These are phyloP conservation scores for Anisognathus igniventris DNA, from an alignment of 2,797 vertebrate genomes.

Conservation along the genomic window DNA sequence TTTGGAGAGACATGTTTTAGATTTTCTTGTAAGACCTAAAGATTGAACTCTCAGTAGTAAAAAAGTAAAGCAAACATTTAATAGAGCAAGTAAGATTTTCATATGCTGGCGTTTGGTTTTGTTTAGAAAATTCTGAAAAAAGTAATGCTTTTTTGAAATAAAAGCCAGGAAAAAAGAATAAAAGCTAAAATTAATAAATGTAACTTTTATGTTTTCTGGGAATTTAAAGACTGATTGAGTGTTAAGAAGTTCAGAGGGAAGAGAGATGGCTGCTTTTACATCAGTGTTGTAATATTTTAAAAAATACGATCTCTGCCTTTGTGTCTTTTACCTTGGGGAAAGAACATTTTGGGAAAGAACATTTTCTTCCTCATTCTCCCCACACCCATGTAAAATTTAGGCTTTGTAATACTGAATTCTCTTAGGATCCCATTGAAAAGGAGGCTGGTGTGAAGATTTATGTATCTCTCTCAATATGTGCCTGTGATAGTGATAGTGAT, in stretches of 20 bases:
- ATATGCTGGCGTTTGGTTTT: slow-evolving; percentile 9
- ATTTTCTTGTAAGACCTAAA: neutral
- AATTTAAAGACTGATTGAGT: neutral
- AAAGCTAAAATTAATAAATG: slow-evolving; percentile 14
- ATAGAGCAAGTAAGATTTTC: neutral
- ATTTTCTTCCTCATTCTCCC: neutral
- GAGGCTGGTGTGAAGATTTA: neutral
- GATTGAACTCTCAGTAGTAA: slow-evolving; percentile 16
- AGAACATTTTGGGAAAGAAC: neutral
- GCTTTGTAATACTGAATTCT: neutral
- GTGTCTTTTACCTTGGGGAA: neutral
- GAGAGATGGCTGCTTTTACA: slow-evolving; percentile 44
- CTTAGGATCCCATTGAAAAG: neutral
- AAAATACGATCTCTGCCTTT: neutral
- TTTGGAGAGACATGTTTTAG: slow-evolving; percentile 4
- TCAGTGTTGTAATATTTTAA: neutral
- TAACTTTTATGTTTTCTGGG: slow-evolving; percentile 31
- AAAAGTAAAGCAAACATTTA: neutral
- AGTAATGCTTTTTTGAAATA: slow-evolving; percentile 9
- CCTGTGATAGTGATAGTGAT: neutral
- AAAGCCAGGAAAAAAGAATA: neutral
- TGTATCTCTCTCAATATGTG: neutral
- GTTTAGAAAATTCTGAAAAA: slow-evolving; percentile 11
- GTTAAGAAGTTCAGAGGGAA: slow-evolving; percentile 11
- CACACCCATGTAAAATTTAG: neutral